Evolutionary conservation across 2,888 invertebrate species (phyloP).

Genomic region (Danaus chrysippus): DNA sequence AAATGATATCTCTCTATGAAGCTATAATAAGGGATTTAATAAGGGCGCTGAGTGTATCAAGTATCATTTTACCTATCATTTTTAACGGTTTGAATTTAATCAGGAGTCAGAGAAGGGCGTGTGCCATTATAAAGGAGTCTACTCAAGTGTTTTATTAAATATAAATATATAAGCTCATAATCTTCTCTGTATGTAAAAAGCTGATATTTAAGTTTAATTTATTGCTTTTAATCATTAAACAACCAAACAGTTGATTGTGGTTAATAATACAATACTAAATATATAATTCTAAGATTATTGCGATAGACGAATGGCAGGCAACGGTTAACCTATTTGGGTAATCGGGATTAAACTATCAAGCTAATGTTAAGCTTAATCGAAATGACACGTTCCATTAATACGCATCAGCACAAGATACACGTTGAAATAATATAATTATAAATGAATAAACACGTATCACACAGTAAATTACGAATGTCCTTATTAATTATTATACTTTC

Average conservation of each 20-base stretch:
- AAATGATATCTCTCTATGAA: slow-evolving; percentile 20
- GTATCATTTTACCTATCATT: slow-evolving; percentile 29
- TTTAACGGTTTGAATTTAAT: slow-evolving; percentile 36
- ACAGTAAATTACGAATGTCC: too few relatives aligned
- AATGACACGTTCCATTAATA: slow-evolving; percentile 28
- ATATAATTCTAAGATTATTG: slow-evolving; percentile 8
- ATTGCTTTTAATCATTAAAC: not conserved
- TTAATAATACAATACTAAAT: not conserved
- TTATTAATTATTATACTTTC: too few relatives aligned
- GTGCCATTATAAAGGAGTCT: slow-evolving; percentile 25
- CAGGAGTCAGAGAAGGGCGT: slow-evolving; percentile 19
- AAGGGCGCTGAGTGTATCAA: slow-evolving; percentile 25
- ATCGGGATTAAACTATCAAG: slow-evolving; percentile 26
- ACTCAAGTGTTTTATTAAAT: slow-evolving; percentile 7
- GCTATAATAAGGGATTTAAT: slow-evolving; percentile 20
- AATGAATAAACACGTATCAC: not conserved
- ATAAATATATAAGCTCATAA: too few relatives aligned
- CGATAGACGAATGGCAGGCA: slow-evolving; percentile 9
- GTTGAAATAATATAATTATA: not conserved
- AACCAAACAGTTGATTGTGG: not conserved
- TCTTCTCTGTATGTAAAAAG: too few relatives aligned
- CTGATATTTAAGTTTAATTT: not conserved
- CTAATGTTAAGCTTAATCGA: slow-evolving; percentile 26
- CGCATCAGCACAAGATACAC: slow-evolving; percentile 12
- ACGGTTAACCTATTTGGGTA: slow-evolving; percentile 21